phyloP scores from a whole-genome alignment of 2,113 vertebrate genomes.

The chimpanzee (Pan troglodytes) region NHGRI_mPanTro3-v2.1_pri NC_072413.2:92443001-92443500 shows the following conservation, averaged over 20 bases:
- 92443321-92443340: too few relatives aligned
- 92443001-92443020: conserved; percentile 24
- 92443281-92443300: fast-evolving
- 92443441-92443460: neutral
- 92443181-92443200: neutral
- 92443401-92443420: neutral
- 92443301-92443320: too few relatives aligned
- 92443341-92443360: neutral
- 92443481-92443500: neutral
- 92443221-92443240: neutral
- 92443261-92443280: neutral
- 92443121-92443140: conserved; percentile 41
- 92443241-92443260: fast-evolving
- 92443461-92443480: neutral
- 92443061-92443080: conserved; percentile 56
- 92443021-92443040: neutral
- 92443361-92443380: neutral
- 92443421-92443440: neutral
- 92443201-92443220: neutral
- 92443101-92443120: conserved; percentile 64
- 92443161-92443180: fast-evolving
- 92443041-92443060: conserved; percentile 39
- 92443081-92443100: conserved; percentile 18
- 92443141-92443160: neutral
- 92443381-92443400: fast-evolving